A percentile compares a stretch with the other conserved stretches of the same genome.
Conservation (phyloP, 2,888 invertebrate species). For the Phengaris arion region DNA sequence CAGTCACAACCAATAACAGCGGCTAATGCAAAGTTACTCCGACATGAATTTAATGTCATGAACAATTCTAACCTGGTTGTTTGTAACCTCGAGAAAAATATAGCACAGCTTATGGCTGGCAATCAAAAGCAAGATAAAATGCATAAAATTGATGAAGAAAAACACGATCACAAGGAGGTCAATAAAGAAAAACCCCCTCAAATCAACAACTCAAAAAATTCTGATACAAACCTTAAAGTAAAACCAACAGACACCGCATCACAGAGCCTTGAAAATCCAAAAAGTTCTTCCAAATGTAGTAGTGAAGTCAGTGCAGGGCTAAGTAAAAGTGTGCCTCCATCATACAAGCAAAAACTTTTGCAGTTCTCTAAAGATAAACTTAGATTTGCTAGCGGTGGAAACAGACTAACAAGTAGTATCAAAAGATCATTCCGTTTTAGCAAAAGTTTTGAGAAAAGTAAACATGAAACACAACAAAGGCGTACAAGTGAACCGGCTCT, state of each 20-base stretch:
- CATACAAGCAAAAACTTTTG: conserved; percentile 72
- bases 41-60: conserved; percentile 73
- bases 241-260: conserved; percentile 69
- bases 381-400: conserved; percentile 70
- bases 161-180: conserved; percentile 50
- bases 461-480: conserved; percentile 61
- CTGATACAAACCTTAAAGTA: conserved; percentile 55
- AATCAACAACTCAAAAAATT: conserved; percentile 44
- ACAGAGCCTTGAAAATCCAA: conserved; percentile 69
- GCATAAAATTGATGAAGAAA: conserved; percentile 72
- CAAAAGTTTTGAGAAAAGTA: conserved; percentile 71
- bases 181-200: conserved; percentile 41
- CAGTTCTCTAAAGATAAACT: conserved; percentile 75
- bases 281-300: conserved; percentile 66
- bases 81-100: conserved; percentile 72
- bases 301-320: conserved; percentile 67
- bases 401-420: conserved; percentile 70
- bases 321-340: conserved; percentile 75
- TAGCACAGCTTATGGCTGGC: conserved; percentile 67
- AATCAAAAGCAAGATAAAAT: conserved; percentile 70
- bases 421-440: conserved; percentile 74
- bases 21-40: conserved; percentile 67
- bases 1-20: conserved; percentile 70
- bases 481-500: conserved; percentile 71
- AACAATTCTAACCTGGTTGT: conserved; percentile 74